These are phyloP conservation scores for Lasioglossum marginatum DNA, from an alignment of 2,888 invertebrate species.

Conservation along the genomic window DNA sequence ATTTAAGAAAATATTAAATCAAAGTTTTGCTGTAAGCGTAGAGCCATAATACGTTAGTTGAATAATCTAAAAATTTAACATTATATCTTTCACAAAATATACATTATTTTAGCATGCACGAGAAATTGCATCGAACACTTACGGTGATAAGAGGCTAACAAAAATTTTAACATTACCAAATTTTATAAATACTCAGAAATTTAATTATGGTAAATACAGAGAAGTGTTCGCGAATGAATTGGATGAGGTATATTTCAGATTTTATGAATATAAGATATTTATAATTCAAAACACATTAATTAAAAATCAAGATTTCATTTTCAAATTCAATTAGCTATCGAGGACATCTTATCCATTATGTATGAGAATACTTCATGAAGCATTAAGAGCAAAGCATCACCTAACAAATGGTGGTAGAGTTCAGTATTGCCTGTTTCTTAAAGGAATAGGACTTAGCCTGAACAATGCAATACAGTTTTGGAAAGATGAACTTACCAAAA, in stretches of 20 bases:
- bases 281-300: not conserved
- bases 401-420: conserved; percentile 94
- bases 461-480: conserved; percentile 96
- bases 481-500: conserved; percentile 95
- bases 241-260: conserved; percentile 42
- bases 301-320: conserved; percentile 67
- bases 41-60: not conserved
- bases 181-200: not conserved
- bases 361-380: conserved; percentile 95
- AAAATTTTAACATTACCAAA: conserved; percentile 36
- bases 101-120: conserved; percentile 41
- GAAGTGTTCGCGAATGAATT: conserved; percentile 25
- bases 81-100: not conserved
- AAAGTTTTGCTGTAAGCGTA: conserved; percentile 88
- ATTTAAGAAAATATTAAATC: conserved; percentile 90
- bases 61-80: not conserved
- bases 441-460: conserved; percentile 95
- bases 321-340: conserved; percentile 86
- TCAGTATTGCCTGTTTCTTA: conserved; percentile 97
- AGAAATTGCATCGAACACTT: conserved; percentile 29
- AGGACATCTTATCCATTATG: conserved; percentile 96
- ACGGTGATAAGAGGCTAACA: conserved; percentile 40
- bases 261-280: not conserved
- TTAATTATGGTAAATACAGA: not conserved
- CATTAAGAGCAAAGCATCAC: conserved; percentile 92